Base-by-base conservation (phyloP, 2,797 vertebrate genomes). In the Podarcis lilfordi region DNA sequence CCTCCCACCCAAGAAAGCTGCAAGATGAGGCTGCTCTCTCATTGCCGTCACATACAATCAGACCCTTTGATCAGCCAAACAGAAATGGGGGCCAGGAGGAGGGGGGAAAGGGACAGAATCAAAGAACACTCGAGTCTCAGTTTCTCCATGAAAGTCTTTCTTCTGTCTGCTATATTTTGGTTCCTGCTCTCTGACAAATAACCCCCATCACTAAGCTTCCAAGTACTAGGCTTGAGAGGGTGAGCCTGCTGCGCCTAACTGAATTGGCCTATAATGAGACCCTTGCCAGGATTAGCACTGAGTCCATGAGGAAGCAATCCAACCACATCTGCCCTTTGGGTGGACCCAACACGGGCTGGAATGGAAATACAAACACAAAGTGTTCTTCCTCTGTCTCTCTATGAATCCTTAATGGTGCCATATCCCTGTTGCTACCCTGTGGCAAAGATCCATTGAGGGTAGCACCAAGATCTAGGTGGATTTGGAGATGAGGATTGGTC, bases 251-350 rank as follows among this genome's bases (percentile, higher is more conserved):
- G 88, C 69, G 86, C 37, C 88, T 91, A 91, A 83, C 80, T 85
- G 81, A 82, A 91, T 84, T 86, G 90, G 71, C 76, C 82, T 86
- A 79, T 79, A 85, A 88, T 75, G 82, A 92, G 80, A 90, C 78
- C 80, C 79, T 89, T 35, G 45, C 35, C 50, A 84, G 87, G 91
- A 82, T 74, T 82, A 88, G 72, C 64, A 35, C 79, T 78, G 66
- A 66, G 21, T 77, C 61, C 59, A 85, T 75, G 81, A 83, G 37
- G 86, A 77, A 72, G 85, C 83, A 86, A 85, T 85, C 87, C 71
- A 80, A 55, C 66, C n/a, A 64, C 78, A 90, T 87, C 84, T 85
- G 27, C 32, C 35, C 17, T 21, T 50, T 50, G 76, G 59, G 50
- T 55, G 19, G 15, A 40, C 29, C 21, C 74, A 82, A 75, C 66